Evolutionary conservation across 2,888 invertebrate genomes (phyloP), one percentile per base, ranked within the genome.

Genomic region (Anoplius nigerrimus): DNA sequence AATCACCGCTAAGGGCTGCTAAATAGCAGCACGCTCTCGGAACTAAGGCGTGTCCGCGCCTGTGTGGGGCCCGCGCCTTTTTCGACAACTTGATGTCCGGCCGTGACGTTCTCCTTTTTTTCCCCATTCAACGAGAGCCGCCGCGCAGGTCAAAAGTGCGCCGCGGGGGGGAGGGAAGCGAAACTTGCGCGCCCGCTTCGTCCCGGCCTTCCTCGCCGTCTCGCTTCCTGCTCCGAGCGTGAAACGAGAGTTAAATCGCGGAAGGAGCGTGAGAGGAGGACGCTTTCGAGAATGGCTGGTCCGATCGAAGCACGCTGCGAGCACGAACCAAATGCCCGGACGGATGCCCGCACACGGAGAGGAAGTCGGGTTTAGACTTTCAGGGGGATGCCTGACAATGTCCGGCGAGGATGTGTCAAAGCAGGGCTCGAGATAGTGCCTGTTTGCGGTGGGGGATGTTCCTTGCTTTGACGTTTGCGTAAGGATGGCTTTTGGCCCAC

Each of bases 1-100:
- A 88, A 88, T 88, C 88, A 88, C 82, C 78, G 80, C 80, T 85
- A 85, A 88, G 87, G 87, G 88, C 87, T 87, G 88, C 82, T 88
- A 88, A 88, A 88, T 85, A 84, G 84, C 84, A 76, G 72, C 69
- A 58, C 71, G 52, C 66, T 69, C 78, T 71, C 71, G 71, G 72
- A 67, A 21, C 46, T 22, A 48, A 48, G 58, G 58, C 58, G 58
- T 48, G 48, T 48, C 58, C 43, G 34, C 20, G 57, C 52, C 21
- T 43, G 64, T 46, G 64, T 62, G 52, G 60, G 65, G 60, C 53
- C 48, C 46, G 66, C 48, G 69, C 34, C 34, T 34, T 73, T 45
- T 43, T 48, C 57, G 22, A 58, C 56, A 66, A 66, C 66, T 68
- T 64, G 59, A 78, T 68, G 79, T 71, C 74, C 78, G 65, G 53